Evolutionary conservation across 2,797 vertebrate genomes (phyloP).

Genomic region (Hemitrygon akajei): DNA sequence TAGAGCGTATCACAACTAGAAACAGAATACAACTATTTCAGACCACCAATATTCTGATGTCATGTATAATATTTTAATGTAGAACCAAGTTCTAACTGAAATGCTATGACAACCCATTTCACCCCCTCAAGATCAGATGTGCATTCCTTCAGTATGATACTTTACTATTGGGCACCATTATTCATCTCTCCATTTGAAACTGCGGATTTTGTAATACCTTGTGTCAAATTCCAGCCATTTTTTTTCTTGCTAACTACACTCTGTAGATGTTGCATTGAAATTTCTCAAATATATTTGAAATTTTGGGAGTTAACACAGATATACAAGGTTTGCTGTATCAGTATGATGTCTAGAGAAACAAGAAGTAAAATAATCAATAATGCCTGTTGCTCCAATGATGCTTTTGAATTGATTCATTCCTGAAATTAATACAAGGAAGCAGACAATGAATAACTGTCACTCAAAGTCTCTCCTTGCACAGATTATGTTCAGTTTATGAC

Average conservation of each 20-base stretch:
- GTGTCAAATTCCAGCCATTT: not conserved
- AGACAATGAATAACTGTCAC: not conserved
- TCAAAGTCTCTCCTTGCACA: not conserved
- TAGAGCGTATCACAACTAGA: not conserved
- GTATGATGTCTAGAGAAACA: not conserved
- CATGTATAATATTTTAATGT: not conserved
- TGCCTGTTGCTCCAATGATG: not conserved
- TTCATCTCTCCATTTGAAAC: not conserved
- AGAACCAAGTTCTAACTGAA: not conserved
- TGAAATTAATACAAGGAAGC: not conserved
- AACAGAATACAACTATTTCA: not conserved
- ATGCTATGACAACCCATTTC: not conserved
- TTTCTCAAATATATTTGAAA: not conserved
- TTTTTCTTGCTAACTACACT: not conserved
- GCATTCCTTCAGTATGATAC: not conserved
- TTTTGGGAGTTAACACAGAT: not conserved
- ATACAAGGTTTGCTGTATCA: not conserved
- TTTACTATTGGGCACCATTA: not conserved
- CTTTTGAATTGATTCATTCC: not conserved
- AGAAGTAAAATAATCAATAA: not conserved
- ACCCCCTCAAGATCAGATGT: not conserved
- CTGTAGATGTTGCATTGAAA: not conserved
- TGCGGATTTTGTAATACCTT: not conserved
- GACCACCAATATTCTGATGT: not conserved
- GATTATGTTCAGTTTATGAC: not conserved